Evolutionary conservation across 2,888 invertebrate species (phyloP).

Genomic region (Pseudanteris insignis): DNA sequence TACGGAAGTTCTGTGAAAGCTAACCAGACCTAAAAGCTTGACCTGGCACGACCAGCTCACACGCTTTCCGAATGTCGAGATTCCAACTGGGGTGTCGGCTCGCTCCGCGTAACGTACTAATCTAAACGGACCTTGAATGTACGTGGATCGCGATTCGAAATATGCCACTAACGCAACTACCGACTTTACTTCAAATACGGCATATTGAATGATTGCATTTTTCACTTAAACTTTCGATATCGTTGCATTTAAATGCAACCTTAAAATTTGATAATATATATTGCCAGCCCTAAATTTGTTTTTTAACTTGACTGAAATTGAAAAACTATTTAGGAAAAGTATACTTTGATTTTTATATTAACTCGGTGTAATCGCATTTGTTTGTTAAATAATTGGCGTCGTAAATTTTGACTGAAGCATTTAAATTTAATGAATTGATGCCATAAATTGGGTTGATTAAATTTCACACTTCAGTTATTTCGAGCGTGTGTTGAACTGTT

Average conservation of each 20-base stretch:
- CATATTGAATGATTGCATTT: slow-evolving; percentile 22
- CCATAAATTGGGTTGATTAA: too few relatives aligned
- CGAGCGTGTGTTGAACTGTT: too few relatives aligned
- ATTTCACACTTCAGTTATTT: too few relatives aligned
- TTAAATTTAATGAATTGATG: too few relatives aligned
- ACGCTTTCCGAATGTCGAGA: slow-evolving; percentile 47
- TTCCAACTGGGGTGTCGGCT: slow-evolving; percentile 44
- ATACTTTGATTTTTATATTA: too few relatives aligned
- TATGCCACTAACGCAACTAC: slow-evolving; percentile 33
- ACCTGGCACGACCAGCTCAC: slow-evolving; percentile 41
- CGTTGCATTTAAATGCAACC: background rate
- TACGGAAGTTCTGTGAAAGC: slow-evolving; percentile 62
- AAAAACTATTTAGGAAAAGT: too few relatives aligned
- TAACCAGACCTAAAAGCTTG: slow-evolving; percentile 53
- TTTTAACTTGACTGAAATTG: too few relatives aligned
- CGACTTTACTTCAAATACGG: slow-evolving; percentile 14
- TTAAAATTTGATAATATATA: too few relatives aligned
- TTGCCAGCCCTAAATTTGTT: too few relatives aligned
- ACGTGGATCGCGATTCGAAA: slow-evolving; percentile 43
- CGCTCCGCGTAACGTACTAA: slow-evolving; percentile 37
- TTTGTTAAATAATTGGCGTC: too few relatives aligned
- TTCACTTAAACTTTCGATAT: slow-evolving; percentile 5
- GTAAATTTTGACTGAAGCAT: too few relatives aligned
- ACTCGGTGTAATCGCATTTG: too few relatives aligned
- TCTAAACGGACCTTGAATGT: slow-evolving; percentile 30